Base-by-base conservation (phyloP, 2,888 invertebrate species). In the Nymphalis c-album region DNA sequence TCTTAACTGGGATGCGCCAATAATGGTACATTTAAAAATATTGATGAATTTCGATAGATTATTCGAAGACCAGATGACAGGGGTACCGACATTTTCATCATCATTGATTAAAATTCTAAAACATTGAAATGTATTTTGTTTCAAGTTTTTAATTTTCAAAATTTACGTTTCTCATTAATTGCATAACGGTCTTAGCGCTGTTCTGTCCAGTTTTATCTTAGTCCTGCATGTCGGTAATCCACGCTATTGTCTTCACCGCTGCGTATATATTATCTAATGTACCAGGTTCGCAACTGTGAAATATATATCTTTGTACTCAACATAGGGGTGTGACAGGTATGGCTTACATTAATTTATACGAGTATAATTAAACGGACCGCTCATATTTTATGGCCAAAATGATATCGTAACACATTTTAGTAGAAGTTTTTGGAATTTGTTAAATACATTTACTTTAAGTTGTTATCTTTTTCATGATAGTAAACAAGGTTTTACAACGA, bases 161-260 rank as follows among this genome's bases (percentile, higher is more conserved):
- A 55, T 26, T 51, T 51, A 20, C 46, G 20, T 47, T 47, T 55
- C 55, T 26, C 46, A 46, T 20, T 55, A 63, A 55, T 53, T 57
- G 26, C 40, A 22, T 35, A 13, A 57, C 50, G 51, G 47, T 51
- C 45, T 13, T 45, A 16, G 22, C 48, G 40, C 26, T 60, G 51
- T 55, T 20, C 18, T 62, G 67, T 61, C 67, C 70, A 70, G 61
- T 70, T 65, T 69, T 70, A 70, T 70, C 70, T 53, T 58, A 35
- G 40, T 45, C 53, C 35, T 67, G 70, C 70, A 70, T 61, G 67
- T 64, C 64, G 57, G 58, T 70, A 70, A 70, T 64, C 70, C 67
- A 7, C 3, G 17, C 70, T 57, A 64, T 70, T 70, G 70, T 70
- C 61, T 62, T 22, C 64, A 31, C 18, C 50, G 17, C 26, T 31